Evolutionary conservation across 2,888 invertebrate species (phyloP).

Genomic region (Diarsia brunnea): DNA sequence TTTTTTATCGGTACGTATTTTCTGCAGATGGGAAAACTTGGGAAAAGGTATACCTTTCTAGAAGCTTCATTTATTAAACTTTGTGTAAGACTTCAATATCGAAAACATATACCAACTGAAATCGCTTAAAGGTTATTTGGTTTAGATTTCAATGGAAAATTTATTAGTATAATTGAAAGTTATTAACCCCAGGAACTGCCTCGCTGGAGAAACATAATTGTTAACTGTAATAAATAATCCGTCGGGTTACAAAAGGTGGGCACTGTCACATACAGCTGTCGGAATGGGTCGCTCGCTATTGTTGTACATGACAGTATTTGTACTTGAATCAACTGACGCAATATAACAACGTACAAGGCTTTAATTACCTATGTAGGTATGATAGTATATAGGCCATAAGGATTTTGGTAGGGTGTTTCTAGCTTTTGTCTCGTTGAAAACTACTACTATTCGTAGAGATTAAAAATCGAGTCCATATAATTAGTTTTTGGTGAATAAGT

Average conservation of each 20-base stretch:
- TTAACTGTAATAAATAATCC: slow-evolving; percentile 44
- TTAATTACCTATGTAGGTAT: slow-evolving; percentile 11
- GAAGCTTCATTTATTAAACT: background rate
- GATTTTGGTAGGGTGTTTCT: background rate
- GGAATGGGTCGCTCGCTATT: slow-evolving; percentile 36
- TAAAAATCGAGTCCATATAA: background rate
- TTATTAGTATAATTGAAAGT: background rate
- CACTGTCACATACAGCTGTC: slow-evolving; percentile 52
- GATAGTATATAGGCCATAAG: background rate
- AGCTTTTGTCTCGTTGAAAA: background rate
- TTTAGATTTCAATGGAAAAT: background rate
- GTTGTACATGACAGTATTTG: slow-evolving; percentile 46
- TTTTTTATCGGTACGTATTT: slow-evolving; percentile 36
- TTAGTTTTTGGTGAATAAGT: background rate
- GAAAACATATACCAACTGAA: background rate
- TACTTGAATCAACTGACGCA: slow-evolving; percentile 25
- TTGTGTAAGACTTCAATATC: background rate
- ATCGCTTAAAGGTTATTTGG: background rate
- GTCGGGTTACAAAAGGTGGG: slow-evolving; percentile 42
- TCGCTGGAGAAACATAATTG: slow-evolving; percentile 24
- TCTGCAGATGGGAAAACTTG: slow-evolving; percentile 16
- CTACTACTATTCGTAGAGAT: background rate
- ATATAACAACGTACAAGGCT: slow-evolving; percentile 16
- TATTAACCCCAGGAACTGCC: slow-evolving; percentile 7
- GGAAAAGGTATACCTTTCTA: background rate